Conservation (phyloP, 2,888 invertebrate genomes). For the Cataglyphis altisquamis region DNA sequence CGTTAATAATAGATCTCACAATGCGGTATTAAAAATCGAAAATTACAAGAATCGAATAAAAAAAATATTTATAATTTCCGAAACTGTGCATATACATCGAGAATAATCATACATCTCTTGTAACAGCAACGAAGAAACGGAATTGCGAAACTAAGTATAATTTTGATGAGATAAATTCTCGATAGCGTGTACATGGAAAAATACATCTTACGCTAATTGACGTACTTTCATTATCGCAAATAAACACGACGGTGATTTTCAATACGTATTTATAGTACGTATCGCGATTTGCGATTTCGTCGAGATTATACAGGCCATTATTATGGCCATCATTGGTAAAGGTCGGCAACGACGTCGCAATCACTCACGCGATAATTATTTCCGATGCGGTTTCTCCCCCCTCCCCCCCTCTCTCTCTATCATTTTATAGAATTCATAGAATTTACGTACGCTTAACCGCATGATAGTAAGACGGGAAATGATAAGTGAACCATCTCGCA, state of each 20-base stretch:
- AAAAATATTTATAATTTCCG: neutral
- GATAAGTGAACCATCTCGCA: conserved; percentile 68
- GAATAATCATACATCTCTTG: neutral
- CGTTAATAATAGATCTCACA: neutral
- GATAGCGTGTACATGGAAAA: neutral
- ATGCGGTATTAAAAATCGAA: neutral
- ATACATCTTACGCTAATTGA: neutral
- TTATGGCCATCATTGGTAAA: neutral
- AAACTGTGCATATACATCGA: neutral
- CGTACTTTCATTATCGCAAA: conserved; percentile 12
- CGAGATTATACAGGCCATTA: conserved; percentile 10
- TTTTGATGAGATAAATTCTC: neutral
- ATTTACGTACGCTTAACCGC: conserved; percentile 35
- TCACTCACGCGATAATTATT: conserved; percentile 6
- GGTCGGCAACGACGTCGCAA: conserved; percentile 17
- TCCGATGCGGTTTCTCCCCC: no score
- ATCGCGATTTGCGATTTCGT: conserved; percentile 28
- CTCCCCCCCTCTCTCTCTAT: neutral
- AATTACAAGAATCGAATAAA: neutral
- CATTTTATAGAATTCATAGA: conserved; percentile 11
- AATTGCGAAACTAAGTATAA: conserved; percentile 10
- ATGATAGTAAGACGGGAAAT: conserved; percentile 73
- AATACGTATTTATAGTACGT: neutral
- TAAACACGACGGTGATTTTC: conserved; percentile 18
- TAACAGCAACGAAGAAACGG: neutral